These are phyloP conservation scores for Opisthograptis luteolata DNA, from an alignment of 2,888 invertebrate species.

Conservation along the genomic window DNA sequence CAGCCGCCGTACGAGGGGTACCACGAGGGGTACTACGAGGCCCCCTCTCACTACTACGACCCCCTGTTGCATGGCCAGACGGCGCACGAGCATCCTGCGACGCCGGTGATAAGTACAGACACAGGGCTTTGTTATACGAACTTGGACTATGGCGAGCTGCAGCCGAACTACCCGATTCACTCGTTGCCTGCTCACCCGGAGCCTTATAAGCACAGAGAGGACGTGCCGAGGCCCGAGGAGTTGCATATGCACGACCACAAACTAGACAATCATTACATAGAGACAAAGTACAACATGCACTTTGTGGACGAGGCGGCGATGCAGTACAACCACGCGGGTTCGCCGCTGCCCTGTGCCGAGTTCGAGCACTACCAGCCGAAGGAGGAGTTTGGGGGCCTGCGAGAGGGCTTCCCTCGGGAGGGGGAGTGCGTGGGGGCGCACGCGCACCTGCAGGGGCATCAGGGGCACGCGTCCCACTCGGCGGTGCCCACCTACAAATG, in stretches of 20 bases:
- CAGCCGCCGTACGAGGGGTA: constrained; percentile 75
- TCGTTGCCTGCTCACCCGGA: constrained; percentile 82
- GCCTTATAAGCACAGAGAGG: constrained; percentile 79
- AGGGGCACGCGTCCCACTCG: constrained; percentile 81
- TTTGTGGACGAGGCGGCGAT: constrained; percentile 73
- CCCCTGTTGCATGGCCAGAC: constrained; percentile 73
- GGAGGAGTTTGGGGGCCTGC: constrained; percentile 81
- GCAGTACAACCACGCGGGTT: constrained; percentile 71
- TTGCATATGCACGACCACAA: constrained; percentile 76
- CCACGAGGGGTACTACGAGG: constrained; percentile 77
- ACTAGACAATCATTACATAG: constrained; percentile 77
- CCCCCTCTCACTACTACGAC: constrained; percentile 81
- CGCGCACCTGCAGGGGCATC: constrained; percentile 61
- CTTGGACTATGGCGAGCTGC: constrained; percentile 88
- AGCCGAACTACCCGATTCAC: constrained; percentile 81
- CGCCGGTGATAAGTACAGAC: constrained; percentile 92
- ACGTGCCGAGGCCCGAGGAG: constrained; percentile 82
- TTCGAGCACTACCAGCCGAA: constrained; percentile 86
- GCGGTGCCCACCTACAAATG: constrained; percentile 97
- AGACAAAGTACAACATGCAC: constrained; percentile 82
- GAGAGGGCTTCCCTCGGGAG: constrained; percentile 66
- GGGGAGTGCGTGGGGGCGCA: constrained; percentile 64
- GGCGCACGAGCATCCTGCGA: constrained; percentile 73
- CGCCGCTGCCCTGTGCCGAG: constrained; percentile 83
- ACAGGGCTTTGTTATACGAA: constrained; percentile 96